These are phyloP conservation scores for Sphenodon punctatus DNA, from an alignment of 2,797 vertebrate genomes.

Conservation along the genomic window DNA sequence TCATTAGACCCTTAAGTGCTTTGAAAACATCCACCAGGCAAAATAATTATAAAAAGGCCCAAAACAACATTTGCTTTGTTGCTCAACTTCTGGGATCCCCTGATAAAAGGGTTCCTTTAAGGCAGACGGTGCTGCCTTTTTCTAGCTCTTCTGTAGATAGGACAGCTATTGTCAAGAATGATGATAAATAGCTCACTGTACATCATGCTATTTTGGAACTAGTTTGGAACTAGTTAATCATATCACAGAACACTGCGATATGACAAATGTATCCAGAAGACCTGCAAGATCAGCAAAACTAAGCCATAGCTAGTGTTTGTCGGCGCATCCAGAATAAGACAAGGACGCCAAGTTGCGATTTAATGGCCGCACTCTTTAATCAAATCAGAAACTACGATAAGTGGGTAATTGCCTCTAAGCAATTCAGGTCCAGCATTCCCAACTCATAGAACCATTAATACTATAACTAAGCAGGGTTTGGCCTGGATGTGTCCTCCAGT, in stretches of 20 bases:
- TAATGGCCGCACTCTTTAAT: too few species aligned
- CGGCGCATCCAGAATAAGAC: too few species aligned
- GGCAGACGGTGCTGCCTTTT: not conserved
- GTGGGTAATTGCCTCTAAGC: too few species aligned
- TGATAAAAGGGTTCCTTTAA: not conserved
- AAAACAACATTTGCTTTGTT: not conserved
- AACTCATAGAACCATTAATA: too few species aligned
- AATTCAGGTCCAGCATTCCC: too few species aligned
- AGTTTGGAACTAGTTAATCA: too few species aligned
- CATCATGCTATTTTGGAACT: not conserved
- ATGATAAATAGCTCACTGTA: not conserved
- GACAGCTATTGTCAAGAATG: not conserved
- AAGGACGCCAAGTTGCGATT: too few species aligned
- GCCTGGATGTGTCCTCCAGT: too few species aligned
- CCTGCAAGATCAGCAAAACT: not conserved
- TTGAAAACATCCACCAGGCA: not conserved
- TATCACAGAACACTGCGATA: not conserved
- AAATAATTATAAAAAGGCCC: not conserved
- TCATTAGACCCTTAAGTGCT: not conserved
- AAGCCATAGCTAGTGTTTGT: too few species aligned
- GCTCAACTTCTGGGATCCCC: not conserved
- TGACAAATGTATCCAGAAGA: not conserved
- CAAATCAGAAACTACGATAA: too few species aligned
- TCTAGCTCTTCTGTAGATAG: not conserved
- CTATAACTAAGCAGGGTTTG: too few species aligned